Percentiles rank a stretch among this genome's conserved stretches.
phyloP scores from a whole-genome alignment of 2,888 invertebrate species.

The Brassicogethes aeneus region DNA sequence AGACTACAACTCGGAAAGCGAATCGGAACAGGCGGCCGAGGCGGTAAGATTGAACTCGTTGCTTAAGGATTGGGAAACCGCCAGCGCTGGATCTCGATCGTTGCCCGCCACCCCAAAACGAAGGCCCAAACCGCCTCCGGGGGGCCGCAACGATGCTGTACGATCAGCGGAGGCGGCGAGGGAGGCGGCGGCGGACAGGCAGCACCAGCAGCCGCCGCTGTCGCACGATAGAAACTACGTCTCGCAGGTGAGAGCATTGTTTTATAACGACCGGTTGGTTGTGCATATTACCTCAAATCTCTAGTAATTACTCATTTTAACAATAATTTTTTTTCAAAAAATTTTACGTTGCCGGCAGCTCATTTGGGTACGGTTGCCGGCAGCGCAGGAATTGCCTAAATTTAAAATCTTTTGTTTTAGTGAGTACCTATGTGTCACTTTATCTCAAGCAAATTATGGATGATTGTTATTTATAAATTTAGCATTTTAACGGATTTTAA shows the following conservation, averaged over 20 bases:
- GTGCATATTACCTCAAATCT: no score
- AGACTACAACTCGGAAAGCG: slow-evolving; percentile 71
- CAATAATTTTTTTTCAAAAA: no score
- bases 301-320: no score
- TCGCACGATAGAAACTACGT: slow-evolving; percentile 19
- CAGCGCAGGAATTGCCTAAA: no score
- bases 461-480: no score
- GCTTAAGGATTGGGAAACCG: slow-evolving; percentile 69
- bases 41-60: slow-evolving; percentile 57
- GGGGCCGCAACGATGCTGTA: slow-evolving; percentile 11
- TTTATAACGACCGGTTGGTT: no score
- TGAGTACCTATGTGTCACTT: no score
- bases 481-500: no score
- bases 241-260: slow-evolving; percentile 18
- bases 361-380: no score
- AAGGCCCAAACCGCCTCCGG: slow-evolving; percentile 27
- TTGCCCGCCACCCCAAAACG: slow-evolving; percentile 46
- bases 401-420: no score
- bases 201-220: slow-evolving; percentile 11
- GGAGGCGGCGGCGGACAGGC: slow-evolving; percentile 6
- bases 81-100: slow-evolving; percentile 51
- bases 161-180: slow-evolving; percentile 13
- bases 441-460: no score
- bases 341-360: no score
- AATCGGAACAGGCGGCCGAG: slow-evolving; percentile 62